phyloP scores from a whole-genome alignment of 2,113 vertebrate genomes.

The Urocitellus parryii region DNA sequence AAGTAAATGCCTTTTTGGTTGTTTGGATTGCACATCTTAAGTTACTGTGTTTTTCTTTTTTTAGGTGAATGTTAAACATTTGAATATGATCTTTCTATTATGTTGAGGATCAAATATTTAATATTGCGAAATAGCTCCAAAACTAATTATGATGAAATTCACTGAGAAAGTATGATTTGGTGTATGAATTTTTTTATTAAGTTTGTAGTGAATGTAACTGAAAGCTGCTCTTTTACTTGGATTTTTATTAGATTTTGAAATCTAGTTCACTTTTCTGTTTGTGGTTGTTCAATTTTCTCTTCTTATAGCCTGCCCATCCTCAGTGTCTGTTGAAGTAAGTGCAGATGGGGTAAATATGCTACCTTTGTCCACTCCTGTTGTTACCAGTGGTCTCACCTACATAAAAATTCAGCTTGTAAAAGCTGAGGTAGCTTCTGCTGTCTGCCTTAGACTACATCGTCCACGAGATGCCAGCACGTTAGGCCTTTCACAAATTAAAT shows the following conservation, averaged over 20 bases:
- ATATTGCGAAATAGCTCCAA: not conserved
- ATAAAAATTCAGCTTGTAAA: slow-evolving; percentile 99
- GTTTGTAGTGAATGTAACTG: not conserved
- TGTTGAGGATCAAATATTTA: not conserved
- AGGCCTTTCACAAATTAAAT: slow-evolving; percentile 98
- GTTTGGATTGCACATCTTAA: not conserved
- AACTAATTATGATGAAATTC: slow-evolving; percentile 2
- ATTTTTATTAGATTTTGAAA: not conserved
- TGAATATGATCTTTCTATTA: not conserved
- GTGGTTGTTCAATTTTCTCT: slow-evolving; percentile 49
- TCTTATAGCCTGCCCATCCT: slow-evolving; percentile 95
- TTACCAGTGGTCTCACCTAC: slow-evolving; percentile 98
- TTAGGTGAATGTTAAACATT: slow-evolving; percentile 25
- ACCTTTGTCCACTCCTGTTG: slow-evolving; percentile 96
- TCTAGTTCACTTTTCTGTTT: slow-evolving; percentile 14
- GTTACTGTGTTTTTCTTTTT: not conserved
- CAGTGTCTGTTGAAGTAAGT: slow-evolving; percentile 98
- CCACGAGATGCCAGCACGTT: slow-evolving; percentile 97
- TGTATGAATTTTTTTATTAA: not conserved
- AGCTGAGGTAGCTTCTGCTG: slow-evolving; percentile 97
- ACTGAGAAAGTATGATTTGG: not conserved
- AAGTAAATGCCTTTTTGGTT: not conserved
- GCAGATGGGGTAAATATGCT: slow-evolving; percentile 99
- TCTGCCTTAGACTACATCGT: slow-evolving; percentile 97
- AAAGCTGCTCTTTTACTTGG: not conserved